Percentiles rank a stretch among this genome's conserved stretches.
Evolutionary conservation across 2,113 vertebrate species (phyloP).

Genomic region (Equus quagga): DNA sequence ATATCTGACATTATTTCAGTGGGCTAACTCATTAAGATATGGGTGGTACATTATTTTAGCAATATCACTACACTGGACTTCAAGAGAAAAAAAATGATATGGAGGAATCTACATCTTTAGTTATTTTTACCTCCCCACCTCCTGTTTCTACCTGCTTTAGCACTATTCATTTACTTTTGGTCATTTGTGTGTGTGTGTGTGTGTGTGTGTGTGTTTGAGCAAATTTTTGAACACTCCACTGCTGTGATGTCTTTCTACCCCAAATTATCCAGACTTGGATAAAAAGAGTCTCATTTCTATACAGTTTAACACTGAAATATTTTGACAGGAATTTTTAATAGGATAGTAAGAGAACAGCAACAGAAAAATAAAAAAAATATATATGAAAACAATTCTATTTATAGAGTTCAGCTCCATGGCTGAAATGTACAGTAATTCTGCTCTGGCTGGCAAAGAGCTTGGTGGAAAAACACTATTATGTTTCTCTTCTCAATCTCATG

Average conservation of each 20-base stretch:
- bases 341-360: neutral
- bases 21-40: neutral
- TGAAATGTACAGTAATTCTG: neutral
- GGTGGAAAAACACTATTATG: neutral
- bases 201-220: neutral
- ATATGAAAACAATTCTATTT: neutral
- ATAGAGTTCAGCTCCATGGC: neutral
- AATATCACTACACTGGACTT: neutral
- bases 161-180: neutral
- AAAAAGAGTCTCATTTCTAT: neutral
- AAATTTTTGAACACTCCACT: neutral
- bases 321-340: neutral
- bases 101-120: neutral
- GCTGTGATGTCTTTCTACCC: neutral
- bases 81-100: neutral
- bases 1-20: neutral
- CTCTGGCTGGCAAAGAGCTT: neutral
- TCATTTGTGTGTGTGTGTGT: neutral
- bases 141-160: neutral
- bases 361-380: neutral
- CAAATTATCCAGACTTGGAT: neutral
- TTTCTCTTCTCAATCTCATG: neutral
- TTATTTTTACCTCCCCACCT: neutral
- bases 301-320: neutral
- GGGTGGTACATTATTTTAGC: neutral